These are phyloP conservation scores for Cenopis cana DNA, from an alignment of 2,888 invertebrate genomes.

Conservation along the genomic window DNA sequence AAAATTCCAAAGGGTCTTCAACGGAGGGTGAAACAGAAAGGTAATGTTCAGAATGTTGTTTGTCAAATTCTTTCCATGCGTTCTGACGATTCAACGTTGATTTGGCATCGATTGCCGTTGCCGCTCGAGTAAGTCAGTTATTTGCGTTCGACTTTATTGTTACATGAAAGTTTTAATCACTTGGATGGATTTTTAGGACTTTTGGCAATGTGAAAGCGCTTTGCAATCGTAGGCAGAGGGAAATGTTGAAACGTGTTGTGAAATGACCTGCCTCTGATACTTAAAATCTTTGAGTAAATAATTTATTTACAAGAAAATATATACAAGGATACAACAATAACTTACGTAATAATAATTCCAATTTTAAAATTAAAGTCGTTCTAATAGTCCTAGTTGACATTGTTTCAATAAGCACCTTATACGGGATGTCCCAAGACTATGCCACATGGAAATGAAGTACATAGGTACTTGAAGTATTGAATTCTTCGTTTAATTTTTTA, in stretches of 20 bases:
- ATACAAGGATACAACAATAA: no score
- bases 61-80: slow-evolving; percentile 20
- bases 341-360: no score
- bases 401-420: no score
- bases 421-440: no score
- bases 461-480: no score
- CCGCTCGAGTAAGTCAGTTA: slow-evolving; percentile 2
- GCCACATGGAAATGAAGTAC: no score
- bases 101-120: slow-evolving; percentile 23
- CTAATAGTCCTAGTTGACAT: no score
- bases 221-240: not conserved
- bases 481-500: no score
- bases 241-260: not conserved
- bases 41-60: slow-evolving; percentile 20
- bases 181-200: slow-evolving; percentile 21
- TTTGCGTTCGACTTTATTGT: slow-evolving; percentile 23
- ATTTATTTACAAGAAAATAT: no score
- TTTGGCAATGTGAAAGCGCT: not conserved
- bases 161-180: slow-evolving; percentile 23
- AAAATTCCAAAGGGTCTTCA: slow-evolving; percentile 6
- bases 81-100: slow-evolving; percentile 21
- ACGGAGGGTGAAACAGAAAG: not conserved
- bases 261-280: not conserved
- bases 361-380: no score
- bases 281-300: not conserved